Percentiles rank a stretch among this genome's conserved stretches.
phyloP scores from a whole-genome alignment of 1,140 invertebrate genomes.

The Ceratoteleas bidentatus region DNA sequence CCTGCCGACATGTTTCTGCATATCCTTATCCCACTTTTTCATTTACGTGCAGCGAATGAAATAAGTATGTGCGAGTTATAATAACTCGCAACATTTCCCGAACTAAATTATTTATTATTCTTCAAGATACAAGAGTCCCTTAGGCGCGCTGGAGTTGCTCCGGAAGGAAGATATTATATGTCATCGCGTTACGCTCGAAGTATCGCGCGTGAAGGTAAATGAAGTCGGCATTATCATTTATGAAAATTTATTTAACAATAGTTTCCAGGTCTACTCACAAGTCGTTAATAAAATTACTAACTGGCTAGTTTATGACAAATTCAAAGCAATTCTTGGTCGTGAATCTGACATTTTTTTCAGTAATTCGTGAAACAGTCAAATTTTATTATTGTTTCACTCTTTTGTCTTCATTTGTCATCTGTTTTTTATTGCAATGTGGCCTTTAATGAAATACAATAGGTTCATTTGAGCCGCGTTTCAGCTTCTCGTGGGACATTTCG shows the following conservation, averaged over 20 bases:
- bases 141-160: slow-evolving; percentile 37
- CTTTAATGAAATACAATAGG: slow-evolving; percentile 21
- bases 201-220: slow-evolving; percentile 19
- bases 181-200: slow-evolving; percentile 48
- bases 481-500: slow-evolving; percentile 14
- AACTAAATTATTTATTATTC: slow-evolving; percentile 72
- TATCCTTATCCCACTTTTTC: slow-evolving; percentile 25
- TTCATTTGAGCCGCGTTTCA: slow-evolving; percentile 13
- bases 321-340: too few relatives aligned
- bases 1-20: slow-evolving; percentile 13
- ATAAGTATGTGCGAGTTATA: slow-evolving; percentile 55
- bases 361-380: too few relatives aligned
- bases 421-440: slow-evolving; percentile 1
- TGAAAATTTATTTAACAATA: slow-evolving; percentile 24
- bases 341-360: too few relatives aligned
- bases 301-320: too few relatives aligned
- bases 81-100: slow-evolving; percentile 71
- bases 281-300: neutral
- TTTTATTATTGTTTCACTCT: too few relatives aligned
- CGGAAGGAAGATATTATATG: slow-evolving; percentile 69
- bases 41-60: slow-evolving; percentile 25
- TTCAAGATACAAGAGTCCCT: slow-evolving; percentile 48
- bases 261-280: neutral
- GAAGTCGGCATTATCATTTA: slow-evolving; percentile 36
- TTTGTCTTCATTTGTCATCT: neutral